Conservation (phyloP, 2,113 vertebrate species). For the Progne subis region DNA sequence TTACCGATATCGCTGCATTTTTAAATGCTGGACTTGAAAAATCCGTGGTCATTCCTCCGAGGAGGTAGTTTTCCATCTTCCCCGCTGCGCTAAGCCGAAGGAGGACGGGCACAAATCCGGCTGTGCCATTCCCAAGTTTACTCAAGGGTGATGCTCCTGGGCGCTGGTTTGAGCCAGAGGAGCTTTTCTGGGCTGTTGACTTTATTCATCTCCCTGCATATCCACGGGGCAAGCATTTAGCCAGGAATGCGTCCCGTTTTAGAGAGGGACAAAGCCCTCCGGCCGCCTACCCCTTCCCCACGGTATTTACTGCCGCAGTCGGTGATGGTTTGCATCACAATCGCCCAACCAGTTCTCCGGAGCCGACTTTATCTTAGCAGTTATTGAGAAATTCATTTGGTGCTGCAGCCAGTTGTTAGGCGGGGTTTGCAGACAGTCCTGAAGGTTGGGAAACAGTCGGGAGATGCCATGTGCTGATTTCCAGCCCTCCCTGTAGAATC, state of each 20-base stretch:
- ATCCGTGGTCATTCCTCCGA: background rate
- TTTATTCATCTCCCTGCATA: background rate
- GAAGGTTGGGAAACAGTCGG: background rate
- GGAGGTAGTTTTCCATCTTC: background rate
- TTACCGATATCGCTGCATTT: background rate
- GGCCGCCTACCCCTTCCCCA: rapidly evolving
- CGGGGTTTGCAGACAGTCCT: background rate
- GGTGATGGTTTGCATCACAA: background rate
- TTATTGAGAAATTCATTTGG: background rate
- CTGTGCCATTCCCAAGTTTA: background rate
- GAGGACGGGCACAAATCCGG: background rate
- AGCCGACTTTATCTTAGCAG: background rate
- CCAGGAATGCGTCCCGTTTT: background rate
- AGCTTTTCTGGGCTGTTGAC: background rate
- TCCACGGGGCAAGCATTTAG: background rate
- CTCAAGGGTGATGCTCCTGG: background rate
- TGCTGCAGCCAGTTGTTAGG: background rate
- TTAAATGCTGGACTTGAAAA: background rate
- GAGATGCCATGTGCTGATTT: background rate
- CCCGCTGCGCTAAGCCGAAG: background rate
- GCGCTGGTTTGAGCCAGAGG: background rate
- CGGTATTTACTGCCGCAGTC: background rate
- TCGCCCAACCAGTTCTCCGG: background rate
- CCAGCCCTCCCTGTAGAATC: background rate
- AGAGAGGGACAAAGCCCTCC: background rate